Conservation (phyloP, 2,113 vertebrate genomes). For the Miniopterus natalensis region DNA sequence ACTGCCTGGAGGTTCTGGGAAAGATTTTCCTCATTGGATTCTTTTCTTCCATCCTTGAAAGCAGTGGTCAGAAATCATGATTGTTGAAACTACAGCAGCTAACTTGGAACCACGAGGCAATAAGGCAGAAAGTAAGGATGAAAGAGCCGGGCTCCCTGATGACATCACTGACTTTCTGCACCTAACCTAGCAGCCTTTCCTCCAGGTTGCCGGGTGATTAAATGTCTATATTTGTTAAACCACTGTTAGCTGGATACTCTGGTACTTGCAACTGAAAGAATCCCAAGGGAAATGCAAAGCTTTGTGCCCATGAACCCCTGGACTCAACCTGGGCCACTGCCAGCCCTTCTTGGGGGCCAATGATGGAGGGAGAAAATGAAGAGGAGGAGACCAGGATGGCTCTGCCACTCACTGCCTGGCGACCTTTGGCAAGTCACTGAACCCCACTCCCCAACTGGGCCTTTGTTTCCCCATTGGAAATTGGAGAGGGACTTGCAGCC, state of each 20-base stretch:
- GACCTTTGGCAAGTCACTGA: not conserved
- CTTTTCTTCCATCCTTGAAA: not conserved
- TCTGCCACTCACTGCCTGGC: not conserved
- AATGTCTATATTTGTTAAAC: not conserved
- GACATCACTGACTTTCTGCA: accelerated
- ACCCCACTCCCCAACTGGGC: not conserved
- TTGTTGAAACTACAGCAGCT: not conserved
- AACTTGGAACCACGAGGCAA: not conserved
- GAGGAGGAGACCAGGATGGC: not conserved
- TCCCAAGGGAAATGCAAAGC: not conserved
- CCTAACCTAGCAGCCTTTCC: not conserved
- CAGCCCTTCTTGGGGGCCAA: not conserved
- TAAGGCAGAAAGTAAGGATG: accelerated
- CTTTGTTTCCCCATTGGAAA: not conserved
- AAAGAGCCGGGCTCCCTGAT: not conserved
- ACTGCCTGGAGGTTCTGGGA: not conserved
- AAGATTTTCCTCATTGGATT: not conserved
- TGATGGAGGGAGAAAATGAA: not conserved
- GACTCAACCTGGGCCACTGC: not conserved
- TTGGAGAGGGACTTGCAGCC: too few relatives aligned
- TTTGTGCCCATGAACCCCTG: not conserved
- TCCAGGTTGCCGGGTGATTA: not conserved
- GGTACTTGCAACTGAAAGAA: not conserved
- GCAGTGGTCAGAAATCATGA: not conserved
- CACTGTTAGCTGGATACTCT: not conserved